These are phyloP conservation scores for Chrysocyon brachyurus DNA, from an alignment of 2,797 vertebrate genomes.

Conservation along the genomic window DNA sequence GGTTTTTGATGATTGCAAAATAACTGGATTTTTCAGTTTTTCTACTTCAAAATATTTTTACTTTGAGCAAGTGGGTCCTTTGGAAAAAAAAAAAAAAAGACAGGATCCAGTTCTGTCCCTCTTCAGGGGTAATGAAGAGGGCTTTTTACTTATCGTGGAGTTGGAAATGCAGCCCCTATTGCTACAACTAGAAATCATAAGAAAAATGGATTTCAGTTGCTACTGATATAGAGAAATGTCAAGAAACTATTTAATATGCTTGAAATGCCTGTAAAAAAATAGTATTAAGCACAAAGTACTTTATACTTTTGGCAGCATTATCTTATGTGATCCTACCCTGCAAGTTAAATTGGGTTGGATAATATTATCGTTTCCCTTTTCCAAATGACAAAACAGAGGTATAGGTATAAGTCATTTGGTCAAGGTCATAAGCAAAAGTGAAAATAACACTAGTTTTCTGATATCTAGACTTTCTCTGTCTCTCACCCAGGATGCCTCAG, in stretches of 20 bases:
- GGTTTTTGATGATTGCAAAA: conserved; percentile 57
- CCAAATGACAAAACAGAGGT: background rate
- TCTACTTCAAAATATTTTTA: conserved; percentile 56
- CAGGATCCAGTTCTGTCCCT: background rate
- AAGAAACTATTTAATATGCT: conserved; percentile 39
- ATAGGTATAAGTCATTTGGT: background rate
- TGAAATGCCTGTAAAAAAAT: background rate
- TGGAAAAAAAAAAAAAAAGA: conserved; percentile 51
- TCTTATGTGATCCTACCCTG: background rate
- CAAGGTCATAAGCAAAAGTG: background rate
- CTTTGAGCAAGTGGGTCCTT: conserved; percentile 23
- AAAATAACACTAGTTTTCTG: background rate
- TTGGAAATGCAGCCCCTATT: background rate
- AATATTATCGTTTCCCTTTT: background rate
- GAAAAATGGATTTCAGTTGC: conserved; percentile 51
- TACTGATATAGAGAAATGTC: background rate
- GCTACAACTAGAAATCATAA: background rate
- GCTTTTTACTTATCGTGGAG: background rate
- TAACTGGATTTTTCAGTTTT: conserved; percentile 24
- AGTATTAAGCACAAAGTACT: background rate
- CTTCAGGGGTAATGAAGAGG: background rate
- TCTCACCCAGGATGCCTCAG: background rate
- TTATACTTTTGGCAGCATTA: background rate
- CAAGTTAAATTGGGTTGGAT: background rate
- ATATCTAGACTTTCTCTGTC: background rate